phyloP scores from a whole-genome alignment of 2,797 vertebrate species.

The Carcharodon carcharias region DNA sequence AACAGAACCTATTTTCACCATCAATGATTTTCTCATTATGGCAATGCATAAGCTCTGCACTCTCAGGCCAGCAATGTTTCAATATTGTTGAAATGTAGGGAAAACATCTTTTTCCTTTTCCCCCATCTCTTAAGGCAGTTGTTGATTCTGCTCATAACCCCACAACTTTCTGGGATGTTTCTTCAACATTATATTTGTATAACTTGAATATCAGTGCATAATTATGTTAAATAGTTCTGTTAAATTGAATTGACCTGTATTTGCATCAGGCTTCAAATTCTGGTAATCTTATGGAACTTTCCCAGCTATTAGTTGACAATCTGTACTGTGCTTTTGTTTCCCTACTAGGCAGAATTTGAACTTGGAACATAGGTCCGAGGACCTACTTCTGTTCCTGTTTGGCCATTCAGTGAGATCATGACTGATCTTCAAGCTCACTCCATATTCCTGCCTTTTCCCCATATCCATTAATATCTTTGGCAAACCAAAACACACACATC shows the following conservation, averaged over 20 bases:
- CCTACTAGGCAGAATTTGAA: background rate
- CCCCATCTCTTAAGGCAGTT: background rate
- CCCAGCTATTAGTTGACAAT: background rate
- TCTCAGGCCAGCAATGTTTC: background rate
- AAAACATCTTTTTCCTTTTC: background rate
- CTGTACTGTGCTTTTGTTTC: background rate
- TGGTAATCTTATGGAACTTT: background rate
- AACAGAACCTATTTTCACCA: background rate
- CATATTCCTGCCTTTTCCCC: no score
- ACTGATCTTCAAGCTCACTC: no score
- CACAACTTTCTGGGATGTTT: background rate
- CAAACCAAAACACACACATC: no score
- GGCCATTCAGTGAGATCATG: background rate
- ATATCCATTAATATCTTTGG: no score
- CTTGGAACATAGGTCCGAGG: no score
- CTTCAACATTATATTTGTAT: background rate
- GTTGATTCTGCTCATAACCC: background rate
- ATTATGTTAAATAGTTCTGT: background rate
- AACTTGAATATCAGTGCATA: background rate
- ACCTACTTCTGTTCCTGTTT: no score
- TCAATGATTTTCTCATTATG: background rate
- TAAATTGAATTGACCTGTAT: background rate
- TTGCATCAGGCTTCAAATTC: background rate
- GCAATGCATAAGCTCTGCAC: background rate
- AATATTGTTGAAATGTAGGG: background rate